Base-by-base conservation (phyloP, 1,140 invertebrate genomes). In the Cyclargus thomasi region DNA sequence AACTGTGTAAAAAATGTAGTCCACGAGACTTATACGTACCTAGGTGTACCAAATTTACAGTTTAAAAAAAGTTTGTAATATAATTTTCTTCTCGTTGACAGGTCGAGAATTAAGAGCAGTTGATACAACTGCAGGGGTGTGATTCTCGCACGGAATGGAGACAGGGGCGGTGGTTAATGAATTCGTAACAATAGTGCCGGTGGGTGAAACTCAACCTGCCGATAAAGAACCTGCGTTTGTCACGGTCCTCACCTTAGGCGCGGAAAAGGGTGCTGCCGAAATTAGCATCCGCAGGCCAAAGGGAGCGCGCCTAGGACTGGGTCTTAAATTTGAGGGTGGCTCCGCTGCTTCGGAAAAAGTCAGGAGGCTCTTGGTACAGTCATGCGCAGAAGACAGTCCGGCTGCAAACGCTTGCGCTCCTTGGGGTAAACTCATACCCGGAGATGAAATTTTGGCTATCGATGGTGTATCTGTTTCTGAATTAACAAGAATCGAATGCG, bases 311-410 rank as follows among this genome's bases (percentile, higher is more conserved):
- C 89, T 99, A 0, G 97, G 97, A 0, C 96, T 99, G 79, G 97
- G 97, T 0, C 88, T 98, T 0, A 97, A 97, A 82, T 98, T 99
- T 82, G 97, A 98, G 86, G 97, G 97, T 36, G 97, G 96, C 3
- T 94, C 95, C 4, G 94, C 95, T 71, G 94, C 94, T 21, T 92
- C 92, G 11, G 95, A 97, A 79, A 92, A 91, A 75, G 92, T 93
- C 2, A 93, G 93, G 63, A 92, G 94, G 69, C 91, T 98, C 18
- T 95, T 96, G 64, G 97, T 98, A 65, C 97, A 98, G 79, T 97
- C 96, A 74, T 97, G 97, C 81, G 96, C 96, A 21, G 92, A 94
- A 23, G 95, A 97, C 69, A 97, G 96, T 82, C 97, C 97, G 8
- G 97, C 97, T 7, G 95, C 95, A 62, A 93, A 94, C 71, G 95